Evolutionary conservation across 2,113 vertebrate species (phyloP).

Genomic region (Lynx canadensis): DNA sequence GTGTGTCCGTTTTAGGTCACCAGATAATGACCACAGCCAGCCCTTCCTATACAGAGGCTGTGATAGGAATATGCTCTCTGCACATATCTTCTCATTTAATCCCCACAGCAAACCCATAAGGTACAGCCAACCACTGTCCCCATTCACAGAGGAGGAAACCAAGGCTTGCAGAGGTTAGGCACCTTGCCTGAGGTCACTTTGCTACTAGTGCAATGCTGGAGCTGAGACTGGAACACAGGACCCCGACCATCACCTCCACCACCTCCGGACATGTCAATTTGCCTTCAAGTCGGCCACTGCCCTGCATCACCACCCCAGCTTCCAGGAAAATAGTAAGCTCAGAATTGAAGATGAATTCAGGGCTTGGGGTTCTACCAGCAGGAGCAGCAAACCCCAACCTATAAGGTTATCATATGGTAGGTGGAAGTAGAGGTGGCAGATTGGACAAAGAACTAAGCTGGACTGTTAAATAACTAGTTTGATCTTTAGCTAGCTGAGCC

Average conservation of each 20-base stretch:
- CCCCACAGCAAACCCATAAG: neutral
- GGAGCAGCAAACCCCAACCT: neutral
- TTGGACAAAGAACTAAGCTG: neutral
- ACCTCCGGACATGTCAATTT: neutral
- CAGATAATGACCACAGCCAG: neutral
- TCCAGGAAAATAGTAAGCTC: constrained; percentile 1
- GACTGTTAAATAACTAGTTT: neutral
- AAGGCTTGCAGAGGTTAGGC: neutral
- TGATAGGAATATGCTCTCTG: neutral
- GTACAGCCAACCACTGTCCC: neutral
- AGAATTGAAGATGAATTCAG: neutral
- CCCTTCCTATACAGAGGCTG: neutral
- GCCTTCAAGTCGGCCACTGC: neutral
- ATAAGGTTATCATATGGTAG: neutral
- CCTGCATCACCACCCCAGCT: neutral
- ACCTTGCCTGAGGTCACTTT: neutral
- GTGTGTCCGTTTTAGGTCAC: neutral
- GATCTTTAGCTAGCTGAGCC: neutral
- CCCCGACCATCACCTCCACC: neutral
- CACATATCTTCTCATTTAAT: neutral
- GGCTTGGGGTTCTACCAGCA: neutral
- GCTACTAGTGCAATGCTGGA: neutral
- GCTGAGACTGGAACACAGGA: neutral
- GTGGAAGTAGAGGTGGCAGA: neutral
- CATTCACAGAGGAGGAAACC: neutral